Evolutionary conservation across 2,888 invertebrate genomes (phyloP), one percentile per base, ranked within the genome.

Genomic region (Lottia scabra): DNA sequence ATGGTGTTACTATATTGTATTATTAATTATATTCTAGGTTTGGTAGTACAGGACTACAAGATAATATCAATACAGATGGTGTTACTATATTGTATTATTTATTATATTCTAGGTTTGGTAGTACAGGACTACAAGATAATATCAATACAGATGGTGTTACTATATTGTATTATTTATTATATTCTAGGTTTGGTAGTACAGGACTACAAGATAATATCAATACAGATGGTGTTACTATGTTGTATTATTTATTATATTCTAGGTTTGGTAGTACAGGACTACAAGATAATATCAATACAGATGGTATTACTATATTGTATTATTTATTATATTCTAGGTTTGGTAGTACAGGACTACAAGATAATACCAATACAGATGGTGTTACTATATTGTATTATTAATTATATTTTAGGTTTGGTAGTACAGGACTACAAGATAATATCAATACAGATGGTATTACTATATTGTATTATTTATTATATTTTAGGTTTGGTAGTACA

Each of bases 171-270:
- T 95, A 95, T 82, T 97, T 70, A 68, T 23, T 72, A n/a, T n/a
- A n/a, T n/a, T 76, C 13, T 78, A 90, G 90, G 74, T 87, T 97
- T 70, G 95, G 96, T 0, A 94, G 94, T 75, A 94, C 95, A 0
- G 92, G 93, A 19, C 94, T 96, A 0, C 97, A 97, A 87, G 94
- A 95, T 83, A 93, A 94, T 81, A 94, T 96, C 63, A 98, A 98
- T 90, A 92, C 93, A 81, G 96, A 96, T 86, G 96, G 95, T 89
- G 93, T 93, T 84, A 93, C 94, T 75, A 80, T 77, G 70, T 90
- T 97, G 12, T 93, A 93, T 85, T 95, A 95, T 82, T 97, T 97
- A 90, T 95, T 93, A n/a, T n/a, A n/a, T n/a, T 88, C 92, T 94
- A 73, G 92, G 95, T 77, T 82, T 30, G 30, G 30, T 2, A 30